Percentiles rank a stretch among this genome's conserved stretches.
These are phyloP conservation scores for Drosophila watanabei DNA, from an alignment of 1,140 invertebrate species.

Conservation along the genomic window DNA sequence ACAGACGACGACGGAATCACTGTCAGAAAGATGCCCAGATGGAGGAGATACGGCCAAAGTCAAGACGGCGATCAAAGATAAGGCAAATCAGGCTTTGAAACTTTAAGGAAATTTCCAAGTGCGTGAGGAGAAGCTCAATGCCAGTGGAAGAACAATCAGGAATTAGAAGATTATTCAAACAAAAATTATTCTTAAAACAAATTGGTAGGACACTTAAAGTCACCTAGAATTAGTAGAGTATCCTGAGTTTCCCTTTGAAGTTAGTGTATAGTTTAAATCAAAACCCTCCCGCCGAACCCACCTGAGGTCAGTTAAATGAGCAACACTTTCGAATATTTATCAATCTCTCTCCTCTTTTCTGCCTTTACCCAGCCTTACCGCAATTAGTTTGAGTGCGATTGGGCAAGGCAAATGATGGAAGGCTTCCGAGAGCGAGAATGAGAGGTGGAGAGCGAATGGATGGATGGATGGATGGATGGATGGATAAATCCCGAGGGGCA, in stretches of 20 bases:
- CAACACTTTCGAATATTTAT: conserved; percentile 43
- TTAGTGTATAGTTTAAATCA: conserved; percentile 1
- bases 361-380: conserved; percentile 25
- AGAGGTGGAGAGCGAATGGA: neutral
- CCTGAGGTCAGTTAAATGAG: conserved; percentile 38
- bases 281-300: neutral
- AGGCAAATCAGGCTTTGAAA: conserved; percentile 22
- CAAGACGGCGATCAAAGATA: conserved; percentile 13
- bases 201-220: neutral
- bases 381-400: conserved; percentile 59
- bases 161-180: neutral
- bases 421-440: conserved; percentile 8
- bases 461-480: conserved; percentile 5
- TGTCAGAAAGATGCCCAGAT: conserved; percentile 27
- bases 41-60: conserved; percentile 19
- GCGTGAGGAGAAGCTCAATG: neutral
- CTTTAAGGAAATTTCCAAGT: conserved; percentile 9
- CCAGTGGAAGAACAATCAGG: neutral
- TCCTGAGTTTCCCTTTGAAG: neutral
- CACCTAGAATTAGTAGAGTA: neutral
- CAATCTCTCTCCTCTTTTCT: conserved; percentile 19
- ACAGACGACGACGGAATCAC: conserved; percentile 44
- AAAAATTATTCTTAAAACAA: neutral
- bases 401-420: conserved; percentile 31
- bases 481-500: conserved; percentile 34